phyloP scores from a whole-genome alignment of 2,888 invertebrate species.

The Drosophila suboccidentalis region DNA sequence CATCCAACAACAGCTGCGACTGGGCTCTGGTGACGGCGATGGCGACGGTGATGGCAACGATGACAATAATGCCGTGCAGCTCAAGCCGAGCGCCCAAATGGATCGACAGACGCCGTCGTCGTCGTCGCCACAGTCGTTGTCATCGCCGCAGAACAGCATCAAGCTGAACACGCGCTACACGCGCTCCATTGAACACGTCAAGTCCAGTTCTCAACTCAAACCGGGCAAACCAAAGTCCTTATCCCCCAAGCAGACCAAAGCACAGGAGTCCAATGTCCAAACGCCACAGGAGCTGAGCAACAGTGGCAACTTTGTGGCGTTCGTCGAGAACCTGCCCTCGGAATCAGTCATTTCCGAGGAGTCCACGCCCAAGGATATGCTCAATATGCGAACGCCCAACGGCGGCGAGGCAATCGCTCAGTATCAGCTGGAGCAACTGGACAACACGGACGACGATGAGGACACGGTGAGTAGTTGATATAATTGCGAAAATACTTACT shows the following conservation, averaged over 20 bases:
- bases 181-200: slow-evolving; percentile 68
- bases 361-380: slow-evolving; percentile 83
- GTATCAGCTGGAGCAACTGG: slow-evolving; percentile 52
- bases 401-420: slow-evolving; percentile 46
- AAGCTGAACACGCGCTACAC: slow-evolving; percentile 77
- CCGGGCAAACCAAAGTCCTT: slow-evolving; percentile 1
- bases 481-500: background rate
- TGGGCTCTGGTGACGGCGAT: slow-evolving; percentile 39
- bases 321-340: slow-evolving; percentile 83
- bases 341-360: slow-evolving; percentile 84
- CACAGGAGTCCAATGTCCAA: slow-evolving; percentile 12
- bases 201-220: slow-evolving; percentile 11
- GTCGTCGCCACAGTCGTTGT: slow-evolving; percentile 53
- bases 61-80: background rate
- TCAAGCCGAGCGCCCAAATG: background rate
- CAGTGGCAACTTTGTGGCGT: slow-evolving; percentile 71
- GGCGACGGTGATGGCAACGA: background rate
- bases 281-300: slow-evolving; percentile 28
- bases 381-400: slow-evolving; percentile 50
- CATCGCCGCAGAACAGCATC: slow-evolving; percentile 70
- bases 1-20: slow-evolving; percentile 79
- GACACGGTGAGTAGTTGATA: slow-evolving; percentile 72
- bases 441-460: slow-evolving; percentile 78
- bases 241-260: slow-evolving; percentile 1
- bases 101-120: slow-evolving; percentile 31